These are phyloP conservation scores for Pristionchus exspectatus DNA, from an alignment of 2,888 invertebrate genomes.

Conservation along the genomic window DNA sequence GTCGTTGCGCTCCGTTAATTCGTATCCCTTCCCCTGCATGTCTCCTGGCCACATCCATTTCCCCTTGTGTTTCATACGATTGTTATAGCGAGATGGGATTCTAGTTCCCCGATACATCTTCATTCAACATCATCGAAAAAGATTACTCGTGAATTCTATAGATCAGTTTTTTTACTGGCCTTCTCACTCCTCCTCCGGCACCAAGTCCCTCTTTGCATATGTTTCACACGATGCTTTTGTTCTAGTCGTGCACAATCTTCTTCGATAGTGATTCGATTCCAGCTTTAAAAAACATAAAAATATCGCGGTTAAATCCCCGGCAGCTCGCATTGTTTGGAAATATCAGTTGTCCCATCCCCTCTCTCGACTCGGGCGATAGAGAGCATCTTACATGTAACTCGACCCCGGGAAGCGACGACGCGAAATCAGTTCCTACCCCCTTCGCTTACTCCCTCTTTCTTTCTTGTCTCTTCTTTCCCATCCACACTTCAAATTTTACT, in stretches of 20 bases:
- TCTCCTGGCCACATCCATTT: background rate
- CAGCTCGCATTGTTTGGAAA: background rate
- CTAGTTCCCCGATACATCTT: too few relatives aligned
- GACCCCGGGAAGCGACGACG: background rate
- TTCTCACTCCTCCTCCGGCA: background rate
- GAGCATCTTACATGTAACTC: constrained; percentile 44
- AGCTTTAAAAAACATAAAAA: too few relatives aligned
- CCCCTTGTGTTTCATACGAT: background rate
- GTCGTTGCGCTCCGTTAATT: constrained; percentile 2
- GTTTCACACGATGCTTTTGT: background rate
- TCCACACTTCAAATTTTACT: background rate
- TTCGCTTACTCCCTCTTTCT: constrained; percentile 10
- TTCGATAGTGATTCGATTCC: too few relatives aligned
- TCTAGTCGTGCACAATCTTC: background rate
- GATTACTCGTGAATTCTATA: background rate
- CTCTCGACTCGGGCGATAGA: background rate
- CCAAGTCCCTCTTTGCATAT: background rate
- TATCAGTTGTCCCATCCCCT: background rate
- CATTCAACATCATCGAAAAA: too few relatives aligned
- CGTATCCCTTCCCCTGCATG: background rate
- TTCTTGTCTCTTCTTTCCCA: background rate
- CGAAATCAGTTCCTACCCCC: constrained; percentile 12
- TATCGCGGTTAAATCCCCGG: background rate
- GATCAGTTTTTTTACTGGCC: background rate
- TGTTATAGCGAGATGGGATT: too few relatives aligned